A percentile compares a stretch with the other conserved stretches of the same genome.
Conservation (phyloP, 2,113 vertebrate species). For the Sinocyclocheilus maitianheensis region DNA sequence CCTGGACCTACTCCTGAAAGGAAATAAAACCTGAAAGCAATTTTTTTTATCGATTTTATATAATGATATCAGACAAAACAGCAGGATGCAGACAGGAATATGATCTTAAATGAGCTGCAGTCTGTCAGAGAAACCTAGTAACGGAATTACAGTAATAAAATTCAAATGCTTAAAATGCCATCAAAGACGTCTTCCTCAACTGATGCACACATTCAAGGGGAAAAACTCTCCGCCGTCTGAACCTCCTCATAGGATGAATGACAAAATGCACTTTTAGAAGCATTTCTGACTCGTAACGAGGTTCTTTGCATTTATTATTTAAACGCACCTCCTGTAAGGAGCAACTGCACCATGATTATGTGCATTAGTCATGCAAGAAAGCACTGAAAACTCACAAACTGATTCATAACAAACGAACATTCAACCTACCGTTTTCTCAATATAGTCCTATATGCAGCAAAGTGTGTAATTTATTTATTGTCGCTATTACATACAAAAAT, state of each 20-base stretch:
- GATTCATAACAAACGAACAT: neutral
- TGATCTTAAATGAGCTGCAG: slow-evolving; percentile 11
- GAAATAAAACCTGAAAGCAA: neutral
- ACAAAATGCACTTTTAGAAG: neutral
- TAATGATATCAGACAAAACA: neutral
- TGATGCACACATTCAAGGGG: neutral
- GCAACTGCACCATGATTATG: too few species aligned
- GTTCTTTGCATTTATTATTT: neutral
- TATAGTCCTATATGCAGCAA: neutral
- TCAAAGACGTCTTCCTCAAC: neutral
- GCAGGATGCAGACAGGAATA: neutral
- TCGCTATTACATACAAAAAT: too few species aligned
- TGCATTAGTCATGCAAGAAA: neutral
- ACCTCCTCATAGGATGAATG: neutral
- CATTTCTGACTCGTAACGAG: neutral
- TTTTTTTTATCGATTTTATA: neutral
- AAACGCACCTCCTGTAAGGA: neutral
- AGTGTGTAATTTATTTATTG: too few species aligned
- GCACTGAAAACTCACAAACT: neutral
- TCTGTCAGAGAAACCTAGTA: neutral
- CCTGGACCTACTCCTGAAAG: neutral
- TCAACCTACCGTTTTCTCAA: neutral
- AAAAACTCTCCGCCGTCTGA: neutral
- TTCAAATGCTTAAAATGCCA: neutral
- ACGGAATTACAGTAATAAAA: neutral